phyloP scores from a whole-genome alignment of 2,888 invertebrate genomes.

The Sturmia bella region DNA sequence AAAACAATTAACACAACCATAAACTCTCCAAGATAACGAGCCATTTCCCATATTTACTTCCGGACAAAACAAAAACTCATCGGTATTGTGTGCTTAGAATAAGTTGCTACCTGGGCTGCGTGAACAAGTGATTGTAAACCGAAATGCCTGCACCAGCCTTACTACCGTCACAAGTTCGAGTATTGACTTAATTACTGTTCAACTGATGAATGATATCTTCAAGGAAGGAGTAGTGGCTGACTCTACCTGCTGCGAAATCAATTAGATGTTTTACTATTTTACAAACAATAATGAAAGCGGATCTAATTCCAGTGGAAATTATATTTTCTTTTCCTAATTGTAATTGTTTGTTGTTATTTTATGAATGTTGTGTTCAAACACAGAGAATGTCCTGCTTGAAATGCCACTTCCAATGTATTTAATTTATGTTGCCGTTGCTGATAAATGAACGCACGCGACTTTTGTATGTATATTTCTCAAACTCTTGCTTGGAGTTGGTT shows the following conservation, averaged over 20 bases:
- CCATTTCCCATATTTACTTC: slow-evolving; percentile 80
- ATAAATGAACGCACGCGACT: slow-evolving; percentile 70
- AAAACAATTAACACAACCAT: slow-evolving; percentile 76
- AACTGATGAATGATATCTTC: background rate
- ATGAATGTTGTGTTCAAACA: slow-evolving; percentile 9
- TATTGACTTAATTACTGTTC: slow-evolving; percentile 58
- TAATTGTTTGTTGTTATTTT: slow-evolving; percentile 29
- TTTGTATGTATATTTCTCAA: slow-evolving; percentile 31
- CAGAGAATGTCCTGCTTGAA: slow-evolving; percentile 45
- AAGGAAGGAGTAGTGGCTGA: slow-evolving; percentile 18
- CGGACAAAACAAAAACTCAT: slow-evolving; percentile 66
- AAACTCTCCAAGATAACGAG: slow-evolving; percentile 78
- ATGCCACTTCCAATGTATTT: slow-evolving; percentile 23
- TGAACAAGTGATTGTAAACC: slow-evolving; percentile 59
- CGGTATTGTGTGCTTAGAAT: background rate
- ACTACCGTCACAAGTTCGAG: slow-evolving; percentile 29
- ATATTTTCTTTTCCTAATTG: too few relatives aligned
- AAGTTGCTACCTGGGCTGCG: slow-evolving; percentile 40
- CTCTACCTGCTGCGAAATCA: slow-evolving; percentile 80
- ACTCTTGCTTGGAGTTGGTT: slow-evolving; percentile 56
- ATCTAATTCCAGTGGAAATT: background rate
- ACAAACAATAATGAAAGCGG: slow-evolving; percentile 3
- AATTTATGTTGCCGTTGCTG: slow-evolving; percentile 20
- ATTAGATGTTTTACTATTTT: slow-evolving; percentile 73
- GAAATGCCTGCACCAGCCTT: slow-evolving; percentile 23